Evolutionary conservation across 2,113 vertebrate genomes (phyloP), one percentile per base, ranked within the genome.

Genomic region (Brachyistius frenatus): DNA sequence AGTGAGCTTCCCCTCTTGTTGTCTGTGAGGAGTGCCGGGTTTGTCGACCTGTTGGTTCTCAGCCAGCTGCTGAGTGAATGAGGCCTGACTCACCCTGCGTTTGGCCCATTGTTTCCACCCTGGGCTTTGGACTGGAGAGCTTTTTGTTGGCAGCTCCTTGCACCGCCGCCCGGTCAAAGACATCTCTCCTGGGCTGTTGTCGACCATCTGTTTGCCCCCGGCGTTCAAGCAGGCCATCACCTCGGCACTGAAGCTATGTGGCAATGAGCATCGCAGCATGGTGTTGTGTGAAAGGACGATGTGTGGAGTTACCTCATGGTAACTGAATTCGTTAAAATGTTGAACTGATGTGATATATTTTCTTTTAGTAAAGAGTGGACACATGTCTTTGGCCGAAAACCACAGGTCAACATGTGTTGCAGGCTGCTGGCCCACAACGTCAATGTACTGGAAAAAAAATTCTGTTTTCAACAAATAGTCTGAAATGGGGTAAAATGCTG

Each of bases 61-160:
- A 39, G 86, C 87, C 91, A 92, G 88, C 85, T 91, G 88, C 86
- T 52, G 76, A 78, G 75, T 89, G 86, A 90, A 91, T 90, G 79
- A 81, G 52, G 32, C 70, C 73, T 60, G 65, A 74, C 86, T 90
- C 85, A 61, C 83, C 74, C 85, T 64, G 60, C 72, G 55, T 83
- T 83, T 68, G 86, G 73, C 70, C 89, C 81, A 88, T 92, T 91
- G 91, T 93, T 88, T 63, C 62, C 74, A 65, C 61, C 16, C 49
- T 9, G 23, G 80, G 73, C 65, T 49, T 60, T 6, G 78, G 73
- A 77, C 82, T 85, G 82, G 76, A 90, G 85, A 82, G 82, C 70
- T 90, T 81, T 90, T 88, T 87, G 89, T 90, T 92, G 90, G 90
- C 88, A 84, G 85, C 86, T 74, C 80, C 66, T 23, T 64, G 69